Percentiles rank a stretch among this genome's conserved stretches.
Conservation (phyloP, 2,888 invertebrate species). For the Ferrisia virgata region DNA sequence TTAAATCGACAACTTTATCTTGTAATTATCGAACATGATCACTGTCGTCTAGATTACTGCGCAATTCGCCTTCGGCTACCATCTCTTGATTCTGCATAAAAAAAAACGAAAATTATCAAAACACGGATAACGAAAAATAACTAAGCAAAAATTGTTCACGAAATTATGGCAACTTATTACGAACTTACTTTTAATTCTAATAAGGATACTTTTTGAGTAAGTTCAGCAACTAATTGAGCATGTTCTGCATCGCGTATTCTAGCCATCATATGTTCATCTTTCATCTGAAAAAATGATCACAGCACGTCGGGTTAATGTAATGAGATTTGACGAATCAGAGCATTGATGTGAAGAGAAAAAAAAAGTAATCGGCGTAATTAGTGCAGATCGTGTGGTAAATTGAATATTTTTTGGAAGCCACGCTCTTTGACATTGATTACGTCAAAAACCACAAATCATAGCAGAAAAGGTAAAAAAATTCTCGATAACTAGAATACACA, state of each 20-base stretch:
- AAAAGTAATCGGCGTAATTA: too few species aligned
- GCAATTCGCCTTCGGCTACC: slow-evolving; percentile 85
- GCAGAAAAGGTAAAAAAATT: too few species aligned
- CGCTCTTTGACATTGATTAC: too few species aligned
- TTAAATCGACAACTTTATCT: slow-evolving; percentile 87
- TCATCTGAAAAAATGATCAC: slow-evolving; percentile 57
- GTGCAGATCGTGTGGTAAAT: too few species aligned
- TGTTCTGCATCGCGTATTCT: slow-evolving; percentile 92
- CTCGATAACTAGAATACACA: slow-evolving; percentile 52
- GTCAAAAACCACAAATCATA: too few species aligned
- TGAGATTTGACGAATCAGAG: too few species aligned
- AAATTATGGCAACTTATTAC: too few species aligned
- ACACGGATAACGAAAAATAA: not conserved
- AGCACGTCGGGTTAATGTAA: not conserved
- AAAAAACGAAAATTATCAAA: too few species aligned
- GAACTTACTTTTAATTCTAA: slow-evolving; percentile 78
- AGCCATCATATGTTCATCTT: slow-evolving; percentile 90
- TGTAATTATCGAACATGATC: slow-evolving; percentile 85
- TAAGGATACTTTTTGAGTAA: slow-evolving; percentile 88
- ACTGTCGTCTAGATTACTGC: slow-evolving; percentile 79
- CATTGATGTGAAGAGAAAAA: not conserved
- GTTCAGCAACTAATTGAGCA: slow-evolving; percentile 87
- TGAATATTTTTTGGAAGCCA: too few species aligned
- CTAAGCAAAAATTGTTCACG: not conserved
- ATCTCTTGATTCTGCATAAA: slow-evolving; percentile 82